A percentile compares a stretch with the other conserved stretches of the same genome.
Conservation (phyloP, 1,140 invertebrate species). For the Apis mellifera region DNA sequence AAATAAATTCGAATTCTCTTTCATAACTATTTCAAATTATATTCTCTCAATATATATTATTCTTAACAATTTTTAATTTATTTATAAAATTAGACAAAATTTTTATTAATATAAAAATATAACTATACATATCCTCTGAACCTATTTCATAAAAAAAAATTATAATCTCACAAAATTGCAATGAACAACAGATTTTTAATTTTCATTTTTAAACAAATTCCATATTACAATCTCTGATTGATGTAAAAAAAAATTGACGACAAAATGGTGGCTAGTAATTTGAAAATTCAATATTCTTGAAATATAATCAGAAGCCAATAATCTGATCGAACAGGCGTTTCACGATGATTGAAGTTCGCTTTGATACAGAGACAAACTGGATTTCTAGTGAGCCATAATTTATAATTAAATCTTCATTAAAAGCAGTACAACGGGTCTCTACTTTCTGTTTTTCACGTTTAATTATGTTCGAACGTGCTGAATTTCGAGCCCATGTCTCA, state of each 20-base stretch:
- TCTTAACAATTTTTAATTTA: no score
- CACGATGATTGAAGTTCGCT: slow-evolving; percentile 10
- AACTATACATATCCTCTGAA: neutral
- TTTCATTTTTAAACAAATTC: no score
- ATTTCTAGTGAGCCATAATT: neutral
- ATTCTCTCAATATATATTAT: no score
- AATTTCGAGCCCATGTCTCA: neutral
- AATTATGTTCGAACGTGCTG: neutral
- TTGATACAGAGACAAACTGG: slow-evolving; percentile 4
- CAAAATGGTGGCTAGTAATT: neutral
- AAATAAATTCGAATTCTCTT: no score
- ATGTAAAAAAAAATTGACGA: neutral
- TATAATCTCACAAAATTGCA: no score
- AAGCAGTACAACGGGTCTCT: neutral
- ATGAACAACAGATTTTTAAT: no score
- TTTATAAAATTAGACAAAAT: no score
- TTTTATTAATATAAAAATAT: neutral
- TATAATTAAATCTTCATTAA: slow-evolving; percentile 20
- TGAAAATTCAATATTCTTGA: neutral
- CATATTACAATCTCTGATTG: no score
- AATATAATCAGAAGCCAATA: slow-evolving; percentile 26
- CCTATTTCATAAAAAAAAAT: no score
- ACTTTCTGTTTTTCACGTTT: neutral
- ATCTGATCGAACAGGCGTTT: neutral
- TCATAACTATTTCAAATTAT: no score